Conservation (phyloP, 2,797 vertebrate species). For the Balearica regulorum region DNA sequence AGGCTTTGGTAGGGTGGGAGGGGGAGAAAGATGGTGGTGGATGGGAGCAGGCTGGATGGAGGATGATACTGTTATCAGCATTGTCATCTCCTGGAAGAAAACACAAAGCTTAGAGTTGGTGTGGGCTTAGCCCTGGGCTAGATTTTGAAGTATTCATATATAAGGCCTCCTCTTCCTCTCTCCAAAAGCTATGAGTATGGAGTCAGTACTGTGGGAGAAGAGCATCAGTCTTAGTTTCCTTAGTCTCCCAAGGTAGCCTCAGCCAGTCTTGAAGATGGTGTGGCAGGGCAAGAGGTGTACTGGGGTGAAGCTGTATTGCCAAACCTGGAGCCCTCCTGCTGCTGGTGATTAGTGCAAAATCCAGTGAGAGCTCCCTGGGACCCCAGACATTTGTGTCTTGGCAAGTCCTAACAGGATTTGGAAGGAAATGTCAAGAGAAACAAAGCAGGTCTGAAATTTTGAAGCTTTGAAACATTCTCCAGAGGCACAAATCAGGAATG, state of each 20-base stretch:
- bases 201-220: background rate
- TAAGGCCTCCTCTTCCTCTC: background rate
- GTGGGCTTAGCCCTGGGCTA: background rate
- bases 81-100: slow-evolving; percentile 71
- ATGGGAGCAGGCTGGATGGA: slow-evolving; percentile 45
- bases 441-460: background rate
- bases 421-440: background rate
- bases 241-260: background rate
- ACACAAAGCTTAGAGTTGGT: background rate
- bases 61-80: slow-evolving; percentile 81
- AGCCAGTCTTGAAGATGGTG: background rate
- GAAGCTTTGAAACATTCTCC: background rate
- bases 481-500: background rate
- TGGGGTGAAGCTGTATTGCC: background rate
- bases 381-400: background rate
- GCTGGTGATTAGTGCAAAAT: background rate
- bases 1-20: slow-evolving; percentile 88
- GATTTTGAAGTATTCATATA: background rate
- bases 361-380: background rate
- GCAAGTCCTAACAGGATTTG: background rate
- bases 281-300: background rate
- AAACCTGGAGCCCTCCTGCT: background rate
- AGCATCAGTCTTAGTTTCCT: background rate
- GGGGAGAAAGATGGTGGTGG: slow-evolving; percentile 78
- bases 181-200: background rate